Conservation (phyloP, 1,140 invertebrate species). For the Cylas formicarius region DNA sequence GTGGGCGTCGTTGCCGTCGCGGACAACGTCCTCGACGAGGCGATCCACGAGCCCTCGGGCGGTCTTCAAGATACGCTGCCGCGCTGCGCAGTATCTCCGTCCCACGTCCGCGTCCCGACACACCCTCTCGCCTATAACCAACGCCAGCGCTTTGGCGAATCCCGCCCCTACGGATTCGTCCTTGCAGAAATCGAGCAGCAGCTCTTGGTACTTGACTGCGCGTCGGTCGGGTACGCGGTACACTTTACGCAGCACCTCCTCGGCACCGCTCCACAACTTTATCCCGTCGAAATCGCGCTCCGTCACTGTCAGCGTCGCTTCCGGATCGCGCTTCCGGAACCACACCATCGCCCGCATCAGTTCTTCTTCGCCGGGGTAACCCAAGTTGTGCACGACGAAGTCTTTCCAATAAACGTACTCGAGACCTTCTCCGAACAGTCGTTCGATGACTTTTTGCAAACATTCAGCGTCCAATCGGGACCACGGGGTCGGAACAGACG, state of each 20-base stretch:
- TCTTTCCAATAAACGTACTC: conserved; percentile 54
- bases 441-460: conserved; percentile 42
- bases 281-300: conserved; percentile 31
- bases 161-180: conserved; percentile 46
- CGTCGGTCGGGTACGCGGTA: conserved; percentile 42
- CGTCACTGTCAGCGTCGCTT: conserved; percentile 39
- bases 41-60: conserved; percentile 16
- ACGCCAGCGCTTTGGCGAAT: conserved; percentile 48
- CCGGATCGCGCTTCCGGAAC: conserved; percentile 44
- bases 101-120: conserved; percentile 45
- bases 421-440: conserved; percentile 46
- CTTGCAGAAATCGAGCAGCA: conserved; percentile 54
- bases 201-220: conserved; percentile 50
- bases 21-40: conserved; percentile 21
- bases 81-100: conserved; percentile 8
- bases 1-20: conserved; percentile 8
- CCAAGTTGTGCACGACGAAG: conserved; percentile 51
- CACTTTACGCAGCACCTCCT: conserved; percentile 48
- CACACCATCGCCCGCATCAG: conserved; percentile 43
- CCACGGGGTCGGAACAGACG: conserved; percentile 45
- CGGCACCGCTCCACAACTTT: conserved; percentile 46
- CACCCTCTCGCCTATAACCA: conserved; percentile 47
- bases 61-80: conserved; percentile 8
- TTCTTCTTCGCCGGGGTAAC: conserved; percentile 46
- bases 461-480: conserved; percentile 43